Evolutionary conservation across 2,888 invertebrate genomes (phyloP), one percentile per base, ranked within the genome.

Genomic region (Tachina fera): DNA sequence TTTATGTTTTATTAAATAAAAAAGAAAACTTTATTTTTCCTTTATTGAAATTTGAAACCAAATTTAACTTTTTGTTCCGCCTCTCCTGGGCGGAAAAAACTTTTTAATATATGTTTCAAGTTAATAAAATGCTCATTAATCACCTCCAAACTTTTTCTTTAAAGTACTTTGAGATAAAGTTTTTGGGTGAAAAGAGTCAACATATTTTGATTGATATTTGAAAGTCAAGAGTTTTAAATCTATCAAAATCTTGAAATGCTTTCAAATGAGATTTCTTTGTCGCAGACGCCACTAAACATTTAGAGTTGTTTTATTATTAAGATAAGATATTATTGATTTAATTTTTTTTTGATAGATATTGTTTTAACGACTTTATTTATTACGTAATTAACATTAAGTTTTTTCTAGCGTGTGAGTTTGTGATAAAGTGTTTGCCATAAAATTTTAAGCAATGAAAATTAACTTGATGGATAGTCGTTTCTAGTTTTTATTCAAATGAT

Each of bases 281-380:
- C 11, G 14, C 39, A 41, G 61, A 41, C 31, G 11, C n/a, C 70
- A 71, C n/a, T 45, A 58, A 58, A 60, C 16, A 41, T 39, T 53
- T 13, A 13, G 65, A 65, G 43, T 74, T 63, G 16, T 61, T 61
- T 74, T 61, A 41, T 41, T 67, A 31, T 49, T 49, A 3, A 19
- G 74, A 74, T 75, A 63, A 63, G 8, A 53, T 56, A 56, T 65
- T 51, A 49, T 61, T 19, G 19, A 39, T 39, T 61, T 47, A 14
- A 6, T 0, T 45, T 45, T 75, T 65, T 31, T 31, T 31, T 31
- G 31, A 4, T 31, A 4, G 53, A 19, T n/a, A 6, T 53, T 45
- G 43, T 51, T 41, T 61, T 31, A 75, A 53, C 31, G 63, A 11
- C 49, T 74, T 74, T 74, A 49, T 74, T 74, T 58, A 71, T 61